Evolutionary conservation across 2,113 vertebrate genomes (phyloP).

Genomic region (Ornithorhynchus anatinus): DNA sequence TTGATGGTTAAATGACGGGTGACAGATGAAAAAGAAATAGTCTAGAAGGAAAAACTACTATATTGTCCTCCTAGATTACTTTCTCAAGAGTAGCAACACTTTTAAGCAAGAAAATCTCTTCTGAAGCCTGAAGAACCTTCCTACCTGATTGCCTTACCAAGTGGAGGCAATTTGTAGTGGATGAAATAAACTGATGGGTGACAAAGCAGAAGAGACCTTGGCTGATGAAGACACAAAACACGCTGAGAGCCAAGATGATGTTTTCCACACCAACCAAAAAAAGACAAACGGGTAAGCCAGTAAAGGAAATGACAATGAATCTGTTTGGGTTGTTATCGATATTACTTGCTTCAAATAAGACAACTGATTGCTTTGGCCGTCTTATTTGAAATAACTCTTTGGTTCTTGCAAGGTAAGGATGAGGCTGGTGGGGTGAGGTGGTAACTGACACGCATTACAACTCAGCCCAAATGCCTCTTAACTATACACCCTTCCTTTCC

Average conservation of each 20-base stretch:
- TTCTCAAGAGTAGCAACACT: background rate
- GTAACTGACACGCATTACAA: background rate
- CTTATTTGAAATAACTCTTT: too few species aligned
- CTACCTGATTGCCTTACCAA: background rate
- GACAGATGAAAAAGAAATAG: background rate
- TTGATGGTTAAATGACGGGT: background rate
- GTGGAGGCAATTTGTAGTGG: background rate
- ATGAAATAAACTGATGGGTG: background rate
- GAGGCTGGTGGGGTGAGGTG: background rate
- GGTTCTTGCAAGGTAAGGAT: background rate
- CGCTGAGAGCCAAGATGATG: background rate
- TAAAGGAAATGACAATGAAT: background rate
- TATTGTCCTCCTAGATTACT: background rate
- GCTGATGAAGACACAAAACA: background rate
- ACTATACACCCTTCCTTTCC: too few species aligned
- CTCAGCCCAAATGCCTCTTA: too few species aligned
- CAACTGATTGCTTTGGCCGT: conserved; percentile 19
- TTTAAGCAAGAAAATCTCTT: background rate
- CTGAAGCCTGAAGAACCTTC: background rate
- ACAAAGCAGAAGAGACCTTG: background rate
- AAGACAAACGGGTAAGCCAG: background rate
- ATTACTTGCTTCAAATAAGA: conserved; percentile 15
- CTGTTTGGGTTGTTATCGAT: conserved; percentile 15
- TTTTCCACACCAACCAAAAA: conserved; percentile 22
- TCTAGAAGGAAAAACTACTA: background rate